Evolutionary conservation across 2,113 vertebrate species (phyloP), one percentile per base, ranked within the genome.

Genomic region (Jacana jacana): DNA sequence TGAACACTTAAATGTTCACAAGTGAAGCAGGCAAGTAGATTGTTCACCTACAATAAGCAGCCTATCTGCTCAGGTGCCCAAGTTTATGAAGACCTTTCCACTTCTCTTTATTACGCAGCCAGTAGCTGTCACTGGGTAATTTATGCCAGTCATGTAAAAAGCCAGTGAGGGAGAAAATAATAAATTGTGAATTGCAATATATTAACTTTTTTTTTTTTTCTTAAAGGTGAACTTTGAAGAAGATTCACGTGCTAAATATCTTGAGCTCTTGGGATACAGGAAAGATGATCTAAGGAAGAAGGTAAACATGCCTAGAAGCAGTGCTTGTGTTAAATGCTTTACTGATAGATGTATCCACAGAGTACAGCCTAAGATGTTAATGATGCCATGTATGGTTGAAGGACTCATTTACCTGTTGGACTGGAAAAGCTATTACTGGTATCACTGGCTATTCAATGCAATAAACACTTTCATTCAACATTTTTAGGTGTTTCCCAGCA

Each of bases 181-280:
- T 65, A 61, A 57, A 48, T 18, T 8, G 16, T 46, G 6, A 76
- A 54, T 79, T 91, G 65, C 37, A 86, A 58, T 72, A 9, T 33
- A 5, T 16, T 92, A 71, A 46, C 49, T 86, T 95, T 66, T 91
- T 31, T 73, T 80, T 94, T 95, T 95, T 93, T 94, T 95, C 95
- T 93, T 27, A 37, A 94, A 99, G 99, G 99, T 99, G 23, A 99
- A 99, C 95, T 99, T 99, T 93, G 99, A 99, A 95, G 98, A 98
- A 48, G 98, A 99, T 86, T 97, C 98, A 24, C 99, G 99, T 93
- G 98, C 97, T 66, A 99, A 98, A 93, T 99, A 99, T 91, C 98
- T 99, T 54, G 99, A 99, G 31, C 99, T 99, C 89, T 95, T 99
- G 51, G 99, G 99, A 20, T 99, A 99, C 97, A 98, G 96, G 89